Percentiles rank a stretch among this genome's conserved stretches.
These are phyloP conservation scores for Plectropomus leopardus DNA, from an alignment of 2,113 vertebrate species.

Conservation along the genomic window DNA sequence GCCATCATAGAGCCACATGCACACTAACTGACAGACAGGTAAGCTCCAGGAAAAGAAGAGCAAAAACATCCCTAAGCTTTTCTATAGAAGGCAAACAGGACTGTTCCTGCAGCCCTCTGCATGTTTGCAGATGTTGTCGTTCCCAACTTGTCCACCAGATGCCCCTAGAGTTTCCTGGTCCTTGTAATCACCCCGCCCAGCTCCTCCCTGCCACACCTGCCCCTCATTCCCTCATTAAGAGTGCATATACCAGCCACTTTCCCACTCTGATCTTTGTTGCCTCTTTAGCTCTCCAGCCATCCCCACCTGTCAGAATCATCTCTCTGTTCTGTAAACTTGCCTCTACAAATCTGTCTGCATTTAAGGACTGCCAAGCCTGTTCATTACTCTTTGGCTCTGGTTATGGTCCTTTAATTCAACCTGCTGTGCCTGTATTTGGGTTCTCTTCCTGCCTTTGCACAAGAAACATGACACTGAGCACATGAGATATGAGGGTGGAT, in stretches of 20 bases:
- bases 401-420: background rate
- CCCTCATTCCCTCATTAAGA: background rate
- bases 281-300: background rate
- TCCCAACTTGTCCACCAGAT: conserved; percentile 15
- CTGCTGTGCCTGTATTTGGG: background rate
- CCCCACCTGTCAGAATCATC: background rate
- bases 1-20: no score
- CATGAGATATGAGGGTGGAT: background rate
- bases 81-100: background rate
- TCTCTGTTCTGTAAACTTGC: background rate
- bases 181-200: background rate
- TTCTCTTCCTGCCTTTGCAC: background rate
- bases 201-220: background rate
- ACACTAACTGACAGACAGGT: background rate
- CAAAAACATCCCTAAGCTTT: background rate
- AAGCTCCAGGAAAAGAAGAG: background rate
- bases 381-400: background rate
- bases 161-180: background rate
- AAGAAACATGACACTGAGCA: background rate
- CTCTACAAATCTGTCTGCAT: no score
- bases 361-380: background rate
- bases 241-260: background rate
- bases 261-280: background rate
- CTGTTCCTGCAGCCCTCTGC: background rate
- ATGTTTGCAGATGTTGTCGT: background rate